Conservation (phyloP, 2,888 invertebrate genomes). For the Drosophila recens region DNA sequence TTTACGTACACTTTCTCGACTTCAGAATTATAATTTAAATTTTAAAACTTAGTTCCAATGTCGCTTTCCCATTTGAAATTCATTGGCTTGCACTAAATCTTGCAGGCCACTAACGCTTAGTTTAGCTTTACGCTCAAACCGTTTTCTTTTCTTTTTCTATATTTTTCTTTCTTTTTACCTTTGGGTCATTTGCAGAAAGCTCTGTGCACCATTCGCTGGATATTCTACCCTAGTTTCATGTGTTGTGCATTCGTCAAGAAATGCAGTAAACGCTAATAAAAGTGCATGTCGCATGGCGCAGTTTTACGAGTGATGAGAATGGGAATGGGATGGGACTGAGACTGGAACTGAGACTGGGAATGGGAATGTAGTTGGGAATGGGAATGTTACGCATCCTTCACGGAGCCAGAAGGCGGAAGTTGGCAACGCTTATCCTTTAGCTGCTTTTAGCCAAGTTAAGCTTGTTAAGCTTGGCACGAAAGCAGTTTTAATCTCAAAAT, state of each 20-base stretch:
- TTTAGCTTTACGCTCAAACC: slow-evolving; percentile 11
- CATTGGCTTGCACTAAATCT: slow-evolving; percentile 58
- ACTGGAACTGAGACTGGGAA: too few species aligned
- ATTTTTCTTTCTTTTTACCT: neutral
- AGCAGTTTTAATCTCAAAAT: slow-evolving; percentile 81
- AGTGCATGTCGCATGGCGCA: slow-evolving; percentile 76
- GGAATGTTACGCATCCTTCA: slow-evolving; percentile 39
- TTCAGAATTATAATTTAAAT: neutral
- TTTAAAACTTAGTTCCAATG: slow-evolving; percentile 20
- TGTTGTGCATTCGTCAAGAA: slow-evolving; percentile 71
- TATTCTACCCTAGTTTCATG: slow-evolving; percentile 1
- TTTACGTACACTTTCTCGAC: too few species aligned
- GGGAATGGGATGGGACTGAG: neutral
- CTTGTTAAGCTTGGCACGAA: slow-evolving; percentile 80
- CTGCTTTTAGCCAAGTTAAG: slow-evolving; percentile 70
- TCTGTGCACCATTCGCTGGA: slow-evolving; percentile 17
- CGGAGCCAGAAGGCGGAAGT: slow-evolving; percentile 60
- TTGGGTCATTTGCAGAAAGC: slow-evolving; percentile 20
- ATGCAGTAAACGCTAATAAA: slow-evolving; percentile 80
- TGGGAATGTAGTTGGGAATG: too few species aligned
- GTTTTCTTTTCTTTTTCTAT: neutral
- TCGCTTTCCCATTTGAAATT: slow-evolving; percentile 58
- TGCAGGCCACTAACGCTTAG: slow-evolving; percentile 38
- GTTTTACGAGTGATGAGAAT: slow-evolving; percentile 63
- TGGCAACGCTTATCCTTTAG: slow-evolving; percentile 53